phyloP scores from a whole-genome alignment of 2,888 invertebrate species.

The Ctena decussata region DNA sequence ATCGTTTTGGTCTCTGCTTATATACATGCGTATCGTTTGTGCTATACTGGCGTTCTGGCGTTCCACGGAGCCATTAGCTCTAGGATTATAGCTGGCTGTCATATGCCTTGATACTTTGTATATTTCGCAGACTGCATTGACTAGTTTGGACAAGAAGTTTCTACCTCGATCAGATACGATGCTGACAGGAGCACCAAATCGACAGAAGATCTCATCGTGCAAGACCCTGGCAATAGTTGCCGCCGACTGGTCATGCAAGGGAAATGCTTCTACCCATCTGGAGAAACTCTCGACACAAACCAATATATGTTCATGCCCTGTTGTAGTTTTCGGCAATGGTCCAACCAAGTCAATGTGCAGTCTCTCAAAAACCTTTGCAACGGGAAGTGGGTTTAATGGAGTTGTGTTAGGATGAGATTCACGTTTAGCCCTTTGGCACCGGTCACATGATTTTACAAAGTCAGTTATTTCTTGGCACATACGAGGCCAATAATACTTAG shows the following conservation, averaged over 20 bases:
- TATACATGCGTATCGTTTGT: constrained; percentile 46
- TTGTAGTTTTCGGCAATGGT: constrained; percentile 29
- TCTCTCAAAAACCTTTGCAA: constrained; percentile 25
- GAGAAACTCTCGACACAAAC: constrained; percentile 46
- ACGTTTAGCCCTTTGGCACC: constrained; percentile 55
- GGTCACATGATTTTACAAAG: constrained; percentile 52
- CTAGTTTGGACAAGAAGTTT: constrained; percentile 55
- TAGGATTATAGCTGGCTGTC: constrained; percentile 53
- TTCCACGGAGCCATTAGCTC: constrained; percentile 50
- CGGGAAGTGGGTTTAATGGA: constrained; percentile 51
- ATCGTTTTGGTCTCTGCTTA: constrained; percentile 44
- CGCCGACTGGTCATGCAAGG: constrained; percentile 48
- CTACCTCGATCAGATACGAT: constrained; percentile 53
- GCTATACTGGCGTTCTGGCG: constrained; percentile 42
- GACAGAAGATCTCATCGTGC: constrained; percentile 50
- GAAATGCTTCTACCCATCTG: constrained; percentile 55
- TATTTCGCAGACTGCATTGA: constrained; percentile 55
- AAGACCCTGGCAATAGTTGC: constrained; percentile 39
- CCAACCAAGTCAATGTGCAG: constrained; percentile 30
- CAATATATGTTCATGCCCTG: constrained; percentile 40
- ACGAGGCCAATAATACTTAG: constrained; percentile 55
- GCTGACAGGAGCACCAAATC: constrained; percentile 46
- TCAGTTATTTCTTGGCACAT: constrained; percentile 41
- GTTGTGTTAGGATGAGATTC: constrained; percentile 20
- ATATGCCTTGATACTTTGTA: constrained; percentile 42